Conservation (phyloP, 2,888 invertebrate species). For the Drosophila mettleri region DNA sequence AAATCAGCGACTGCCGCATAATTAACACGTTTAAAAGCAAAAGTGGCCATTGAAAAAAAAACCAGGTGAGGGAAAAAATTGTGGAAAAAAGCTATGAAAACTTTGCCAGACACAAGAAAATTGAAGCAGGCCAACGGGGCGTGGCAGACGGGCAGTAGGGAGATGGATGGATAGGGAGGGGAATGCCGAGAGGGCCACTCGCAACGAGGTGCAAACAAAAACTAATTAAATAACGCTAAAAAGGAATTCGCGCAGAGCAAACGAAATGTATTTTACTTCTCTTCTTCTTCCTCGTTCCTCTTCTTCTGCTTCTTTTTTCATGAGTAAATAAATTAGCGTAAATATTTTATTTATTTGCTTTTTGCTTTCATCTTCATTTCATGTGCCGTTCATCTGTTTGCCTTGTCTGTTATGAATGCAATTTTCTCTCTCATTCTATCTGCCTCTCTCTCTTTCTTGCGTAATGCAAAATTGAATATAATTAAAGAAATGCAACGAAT, state of each 20-base stretch:
- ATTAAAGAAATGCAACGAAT: constrained; percentile 59
- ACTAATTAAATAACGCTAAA: constrained; percentile 61
- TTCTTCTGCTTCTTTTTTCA: constrained; percentile 24
- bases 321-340: constrained; percentile 64
- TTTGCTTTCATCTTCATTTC: constrained; percentile 26
- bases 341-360: constrained; percentile 62
- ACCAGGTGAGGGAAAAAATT: constrained; percentile 19
- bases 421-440: constrained; percentile 28
- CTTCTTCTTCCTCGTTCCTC: not conserved
- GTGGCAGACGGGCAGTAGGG: constrained; percentile 8
- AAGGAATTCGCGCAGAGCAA: constrained; percentile 52
- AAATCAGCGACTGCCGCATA: constrained; percentile 39
- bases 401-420: constrained; percentile 29
- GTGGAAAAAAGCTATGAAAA: constrained; percentile 33
- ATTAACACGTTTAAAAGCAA: constrained; percentile 58
- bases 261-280: constrained; percentile 56
- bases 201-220: constrained; percentile 56
- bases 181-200: constrained; percentile 1
- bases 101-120: constrained; percentile 23
- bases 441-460: constrained; percentile 37
- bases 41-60: constrained; percentile 32
- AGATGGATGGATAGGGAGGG: not conserved
- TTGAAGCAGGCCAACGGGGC: constrained; percentile 20
- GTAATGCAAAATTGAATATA: constrained; percentile 45
- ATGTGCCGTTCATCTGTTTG: not conserved